phyloP scores from a whole-genome alignment of 2,888 invertebrate genomes.

The Tribolium freemani region DNA sequence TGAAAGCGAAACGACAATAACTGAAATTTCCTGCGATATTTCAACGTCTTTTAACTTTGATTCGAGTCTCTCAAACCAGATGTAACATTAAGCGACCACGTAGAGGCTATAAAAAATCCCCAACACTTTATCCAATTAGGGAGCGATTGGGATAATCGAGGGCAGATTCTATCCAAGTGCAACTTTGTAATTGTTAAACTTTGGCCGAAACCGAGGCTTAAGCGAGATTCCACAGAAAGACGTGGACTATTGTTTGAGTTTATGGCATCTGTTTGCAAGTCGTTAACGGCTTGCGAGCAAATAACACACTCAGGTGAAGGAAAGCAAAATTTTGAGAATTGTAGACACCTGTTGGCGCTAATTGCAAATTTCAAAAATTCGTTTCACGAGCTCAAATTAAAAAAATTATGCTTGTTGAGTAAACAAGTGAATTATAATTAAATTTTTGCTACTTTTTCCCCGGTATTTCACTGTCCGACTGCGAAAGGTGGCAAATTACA shows the following conservation, averaged over 20 bases:
- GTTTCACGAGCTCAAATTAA: too few relatives aligned
- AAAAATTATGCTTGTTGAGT: too few relatives aligned
- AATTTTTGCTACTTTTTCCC: too few relatives aligned
- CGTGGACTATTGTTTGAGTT: constrained; percentile 9
- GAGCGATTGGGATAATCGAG: constrained; percentile 16
- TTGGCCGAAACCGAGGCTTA: neutral
- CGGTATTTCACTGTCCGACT: neutral
- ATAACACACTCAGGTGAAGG: constrained; percentile 9
- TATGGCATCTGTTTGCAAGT: constrained; percentile 20
- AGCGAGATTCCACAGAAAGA: constrained; percentile 5
- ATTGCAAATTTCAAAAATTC: too few relatives aligned
- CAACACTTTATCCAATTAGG: constrained; percentile 13
- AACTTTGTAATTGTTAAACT: constrained; percentile 28
- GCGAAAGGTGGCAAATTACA: constrained; percentile 13
- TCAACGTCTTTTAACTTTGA: neutral
- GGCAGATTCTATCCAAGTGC: constrained; percentile 6
- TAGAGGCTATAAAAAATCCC: neutral
- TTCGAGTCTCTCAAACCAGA: too few relatives aligned
- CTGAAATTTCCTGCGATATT: constrained; percentile 11
- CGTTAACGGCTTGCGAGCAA: neutral
- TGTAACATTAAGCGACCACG: neutral
- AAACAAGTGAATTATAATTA: too few relatives aligned
- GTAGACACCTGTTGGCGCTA: too few relatives aligned
- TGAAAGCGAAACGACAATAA: constrained; percentile 13
- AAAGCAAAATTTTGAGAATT: neutral